phyloP scores from a whole-genome alignment of 2,797 vertebrate species.

The Eulemur albifrons region DNA sequence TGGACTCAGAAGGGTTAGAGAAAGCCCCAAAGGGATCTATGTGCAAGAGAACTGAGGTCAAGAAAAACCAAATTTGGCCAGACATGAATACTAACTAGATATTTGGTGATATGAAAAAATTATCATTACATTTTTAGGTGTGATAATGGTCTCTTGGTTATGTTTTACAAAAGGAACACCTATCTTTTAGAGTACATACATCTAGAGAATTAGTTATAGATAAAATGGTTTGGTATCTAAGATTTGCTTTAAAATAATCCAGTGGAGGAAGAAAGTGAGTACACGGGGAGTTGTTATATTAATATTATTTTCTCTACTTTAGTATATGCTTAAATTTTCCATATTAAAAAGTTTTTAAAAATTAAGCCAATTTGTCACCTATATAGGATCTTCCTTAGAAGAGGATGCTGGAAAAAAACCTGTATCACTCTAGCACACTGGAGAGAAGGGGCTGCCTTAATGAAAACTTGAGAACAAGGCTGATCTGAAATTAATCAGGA shows the following conservation, averaged over 20 bases:
- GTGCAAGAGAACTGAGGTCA: not conserved
- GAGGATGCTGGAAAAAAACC: not conserved
- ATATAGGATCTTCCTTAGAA: not conserved
- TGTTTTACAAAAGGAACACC: not conserved
- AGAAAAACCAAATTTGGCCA: not conserved
- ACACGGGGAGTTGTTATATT: not conserved
- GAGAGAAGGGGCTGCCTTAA: not conserved
- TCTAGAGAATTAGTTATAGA: not conserved
- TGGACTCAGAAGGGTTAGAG: not conserved
- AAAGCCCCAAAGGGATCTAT: not conserved
- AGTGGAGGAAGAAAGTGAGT: not conserved
- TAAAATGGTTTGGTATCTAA: not conserved
- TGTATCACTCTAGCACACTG: not conserved
- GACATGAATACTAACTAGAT: not conserved
- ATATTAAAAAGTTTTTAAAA: not conserved
- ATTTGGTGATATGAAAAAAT: not conserved
- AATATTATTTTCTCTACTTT: conserved; percentile 14
- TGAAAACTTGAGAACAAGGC: not conserved
- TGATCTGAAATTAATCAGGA: not conserved
- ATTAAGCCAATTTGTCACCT: not conserved
- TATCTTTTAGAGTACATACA: not conserved
- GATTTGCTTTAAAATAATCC: conserved; percentile 24
- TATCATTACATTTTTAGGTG: not conserved
- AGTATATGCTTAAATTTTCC: not conserved
- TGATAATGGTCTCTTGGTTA: not conserved